Conservation (phyloP, 2,888 invertebrate genomes). For the Mayetiola destructor region DNA sequence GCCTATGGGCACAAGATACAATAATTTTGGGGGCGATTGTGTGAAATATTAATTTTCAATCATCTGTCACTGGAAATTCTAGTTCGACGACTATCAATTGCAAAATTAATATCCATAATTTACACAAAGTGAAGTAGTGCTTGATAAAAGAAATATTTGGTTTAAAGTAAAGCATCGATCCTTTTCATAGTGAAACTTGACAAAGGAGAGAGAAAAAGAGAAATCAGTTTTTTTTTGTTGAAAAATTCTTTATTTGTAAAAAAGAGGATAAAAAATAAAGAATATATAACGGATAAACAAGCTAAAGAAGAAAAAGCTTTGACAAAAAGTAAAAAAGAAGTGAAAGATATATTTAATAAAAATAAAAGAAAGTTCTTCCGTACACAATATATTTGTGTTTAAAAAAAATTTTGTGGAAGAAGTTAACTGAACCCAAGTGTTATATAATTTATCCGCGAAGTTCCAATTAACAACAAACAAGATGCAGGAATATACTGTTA, state of each 20-base stretch:
- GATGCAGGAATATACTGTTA: conserved; percentile 23
- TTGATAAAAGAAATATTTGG: conserved; percentile 18
- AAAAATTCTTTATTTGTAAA: too few species aligned
- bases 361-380: not conserved
- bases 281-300: conserved; percentile 10
- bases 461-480: conserved; percentile 37
- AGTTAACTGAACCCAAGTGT: conserved; percentile 24
- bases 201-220: not conserved
- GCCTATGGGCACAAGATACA: conserved; percentile 5
- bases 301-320: conserved; percentile 13
- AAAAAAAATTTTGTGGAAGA: conserved; percentile 10
- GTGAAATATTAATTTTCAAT: conserved; percentile 4
- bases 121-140: not conserved
- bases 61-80: not conserved
- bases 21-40: not conserved
- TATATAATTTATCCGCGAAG: conserved; percentile 64
- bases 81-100: conserved; percentile 1
- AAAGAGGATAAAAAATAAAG: conserved; percentile 19
- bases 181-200: not conserved
- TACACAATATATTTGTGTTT: not conserved
- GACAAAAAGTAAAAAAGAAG: conserved; percentile 12
- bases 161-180: conserved; percentile 19
- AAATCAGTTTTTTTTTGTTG: too few species aligned
- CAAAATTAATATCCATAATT: not conserved
- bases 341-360: conserved; percentile 1